Conservation (phyloP, 2,888 invertebrate genomes). For the Neoitamus cyanurus region DNA sequence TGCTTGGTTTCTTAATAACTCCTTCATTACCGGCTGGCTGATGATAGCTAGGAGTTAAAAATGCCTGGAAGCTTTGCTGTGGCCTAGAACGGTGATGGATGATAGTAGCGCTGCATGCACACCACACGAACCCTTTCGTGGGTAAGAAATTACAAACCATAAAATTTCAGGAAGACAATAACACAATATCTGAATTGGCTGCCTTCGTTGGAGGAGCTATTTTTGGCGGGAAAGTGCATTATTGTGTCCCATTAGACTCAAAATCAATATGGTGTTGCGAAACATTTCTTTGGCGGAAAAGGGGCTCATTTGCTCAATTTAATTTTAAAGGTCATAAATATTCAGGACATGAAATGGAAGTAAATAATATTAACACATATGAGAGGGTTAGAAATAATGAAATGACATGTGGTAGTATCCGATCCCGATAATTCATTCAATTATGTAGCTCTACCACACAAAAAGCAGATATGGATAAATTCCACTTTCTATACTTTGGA, state of each 20-base stretch:
- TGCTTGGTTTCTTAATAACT: not conserved
- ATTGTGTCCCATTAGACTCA: not conserved
- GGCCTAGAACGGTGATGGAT: not conserved
- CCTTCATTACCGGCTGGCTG: not conserved
- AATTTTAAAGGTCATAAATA: not conserved
- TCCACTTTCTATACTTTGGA: too few species aligned
- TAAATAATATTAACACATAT: not conserved
- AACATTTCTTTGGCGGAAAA: not conserved
- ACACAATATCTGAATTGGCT: not conserved
- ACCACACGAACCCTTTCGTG: not conserved
- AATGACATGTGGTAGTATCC: too few species aligned
- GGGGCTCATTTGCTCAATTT: not conserved
- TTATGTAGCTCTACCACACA: too few species aligned
- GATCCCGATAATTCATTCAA: too few species aligned
- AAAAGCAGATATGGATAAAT: too few species aligned
- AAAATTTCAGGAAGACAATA: not conserved
- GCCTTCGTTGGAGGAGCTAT: not conserved
- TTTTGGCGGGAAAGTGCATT: not conserved
- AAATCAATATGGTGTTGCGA: not conserved
- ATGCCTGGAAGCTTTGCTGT: not conserved
- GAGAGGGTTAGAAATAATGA: not conserved
- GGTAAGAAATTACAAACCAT: not conserved
- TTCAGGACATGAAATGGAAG: not conserved
- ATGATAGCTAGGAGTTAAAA: not conserved
- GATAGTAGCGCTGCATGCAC: not conserved